Evolutionary conservation across 2,113 vertebrate genomes (phyloP), one percentile per base, ranked within the genome.

Genomic region (Turdus rufiventris): DNA sequence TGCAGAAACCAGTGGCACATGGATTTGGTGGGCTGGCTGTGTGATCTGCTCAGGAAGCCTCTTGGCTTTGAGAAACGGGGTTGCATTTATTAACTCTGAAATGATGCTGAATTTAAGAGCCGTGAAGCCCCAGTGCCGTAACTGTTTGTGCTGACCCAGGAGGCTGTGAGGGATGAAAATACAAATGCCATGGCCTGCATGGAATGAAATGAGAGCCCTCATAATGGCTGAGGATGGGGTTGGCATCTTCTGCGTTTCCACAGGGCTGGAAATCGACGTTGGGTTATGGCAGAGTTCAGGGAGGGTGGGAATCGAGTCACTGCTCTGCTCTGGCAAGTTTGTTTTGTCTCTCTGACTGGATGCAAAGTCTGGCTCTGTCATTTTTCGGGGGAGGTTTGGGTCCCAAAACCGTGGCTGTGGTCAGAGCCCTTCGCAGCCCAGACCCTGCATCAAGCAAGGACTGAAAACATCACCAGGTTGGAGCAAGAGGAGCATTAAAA

Each of bases 401-500:
- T 25, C 34, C 24, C 23, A 18, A 11, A 62, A 11, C 1, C 1
- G 1, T 9, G 34, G 11, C 2, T 61, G 34, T 19, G n/a, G 51
- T 73, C 21, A 2, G 43, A 43, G 40, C 33, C 24, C 14, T n/a
- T 67, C 14, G 40, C 8, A 5, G 67, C 38, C 43, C 29, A 23
- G 63, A 50, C 12, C 12, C 10, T 10, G 5, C 47, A 12, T 40
- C 1, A 2, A 42, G 67, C 5, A 1, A 74, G 65, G 70, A 31
- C 47, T 4, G 0, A 63, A 40, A 62, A 1, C 17, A 4, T 29
- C 7, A 0, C 38, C 14, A 47, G 33, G 17, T 10, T 61, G 3
- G 3, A 38, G 51, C 2, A 16, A 65, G 24, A 56, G 50, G 42
- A 70, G 28, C 31, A 17, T 62, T 74, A 62, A 74, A 61, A 85